phyloP scores from a whole-genome alignment of 30 jellyfish, hydroid and myxozoan species.

The Turritopsis rubra region DNA sequence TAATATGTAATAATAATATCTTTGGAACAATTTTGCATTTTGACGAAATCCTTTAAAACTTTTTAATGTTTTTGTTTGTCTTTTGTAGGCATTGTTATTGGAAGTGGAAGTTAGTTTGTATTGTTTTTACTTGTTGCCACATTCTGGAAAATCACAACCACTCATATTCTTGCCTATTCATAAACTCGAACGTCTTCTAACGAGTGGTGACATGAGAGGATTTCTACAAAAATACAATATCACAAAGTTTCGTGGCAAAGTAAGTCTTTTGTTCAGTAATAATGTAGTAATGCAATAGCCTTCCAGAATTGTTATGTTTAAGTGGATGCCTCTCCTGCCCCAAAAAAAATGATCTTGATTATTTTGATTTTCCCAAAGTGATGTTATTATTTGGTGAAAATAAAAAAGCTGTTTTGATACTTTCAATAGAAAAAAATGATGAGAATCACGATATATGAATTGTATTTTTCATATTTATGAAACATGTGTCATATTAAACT shows the following conservation, averaged over 20 bases:
- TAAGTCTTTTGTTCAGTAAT: constrained; percentile 1
- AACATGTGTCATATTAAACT: background rate
- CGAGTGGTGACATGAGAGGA: constrained; percentile 57
- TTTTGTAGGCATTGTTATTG: background rate
- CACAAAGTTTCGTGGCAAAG: constrained; percentile 58
- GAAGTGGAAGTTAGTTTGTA: background rate
- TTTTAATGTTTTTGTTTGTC: background rate
- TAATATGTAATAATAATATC: too few relatives aligned
- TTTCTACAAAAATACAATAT: constrained; percentile 59
- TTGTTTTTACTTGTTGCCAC: constrained; percentile 7
- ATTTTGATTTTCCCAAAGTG: too few relatives aligned
- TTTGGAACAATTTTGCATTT: too few relatives aligned
- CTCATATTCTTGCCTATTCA: constrained; percentile 31
- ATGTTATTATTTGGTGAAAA: too few relatives aligned
- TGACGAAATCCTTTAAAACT: background rate
- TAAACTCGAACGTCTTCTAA: constrained; percentile 37
- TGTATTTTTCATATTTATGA: too few relatives aligned
- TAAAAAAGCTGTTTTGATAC: too few relatives aligned
- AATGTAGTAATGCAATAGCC: too few relatives aligned
- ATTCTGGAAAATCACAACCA: background rate
- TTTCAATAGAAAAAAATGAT: too few relatives aligned
- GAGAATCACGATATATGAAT: too few relatives aligned
- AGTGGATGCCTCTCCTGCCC: too few relatives aligned
- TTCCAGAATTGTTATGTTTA: too few relatives aligned
- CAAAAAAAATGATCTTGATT: too few relatives aligned